A percentile compares a stretch with the other conserved stretches of the same genome.
Conservation (phyloP, 2,888 invertebrate genomes). For the Glaucopsyche alexis region DNA sequence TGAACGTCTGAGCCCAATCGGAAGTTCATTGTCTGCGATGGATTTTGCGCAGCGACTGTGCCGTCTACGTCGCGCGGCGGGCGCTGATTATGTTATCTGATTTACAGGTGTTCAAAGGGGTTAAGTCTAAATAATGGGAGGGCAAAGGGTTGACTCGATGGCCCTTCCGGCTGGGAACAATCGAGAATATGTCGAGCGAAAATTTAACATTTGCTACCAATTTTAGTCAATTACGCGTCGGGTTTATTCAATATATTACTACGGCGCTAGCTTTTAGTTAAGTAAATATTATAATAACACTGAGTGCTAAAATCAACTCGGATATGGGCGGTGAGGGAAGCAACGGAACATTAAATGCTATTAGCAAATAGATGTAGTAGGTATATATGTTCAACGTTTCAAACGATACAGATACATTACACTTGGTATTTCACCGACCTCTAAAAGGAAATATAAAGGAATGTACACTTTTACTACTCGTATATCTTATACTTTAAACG, state of each 20-base stretch:
- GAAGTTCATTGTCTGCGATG: constrained; percentile 32
- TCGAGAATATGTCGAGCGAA: constrained; percentile 30
- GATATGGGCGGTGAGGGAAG: neutral
- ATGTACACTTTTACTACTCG: neutral
- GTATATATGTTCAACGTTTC: neutral
- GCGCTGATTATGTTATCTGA: constrained; percentile 31
- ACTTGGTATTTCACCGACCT: neutral
- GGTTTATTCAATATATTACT: constrained; percentile 6
- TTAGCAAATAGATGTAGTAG: neutral
- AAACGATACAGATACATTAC: neutral
- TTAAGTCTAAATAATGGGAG: constrained; percentile 28
- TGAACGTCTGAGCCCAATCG: constrained; percentile 32
- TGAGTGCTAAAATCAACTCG: neutral
- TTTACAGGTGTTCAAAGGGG: constrained; percentile 32
- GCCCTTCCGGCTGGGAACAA: constrained; percentile 31
- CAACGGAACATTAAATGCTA: neutral
- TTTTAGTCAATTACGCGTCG: constrained; percentile 24
- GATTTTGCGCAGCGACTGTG: constrained; percentile 28
- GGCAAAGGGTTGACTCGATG: constrained; percentile 22
- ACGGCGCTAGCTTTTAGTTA: neutral
- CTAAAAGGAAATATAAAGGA: neutral
- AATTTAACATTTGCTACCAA: constrained; percentile 30
- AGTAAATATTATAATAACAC: constrained; percentile 22
- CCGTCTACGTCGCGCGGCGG: constrained; percentile 19
- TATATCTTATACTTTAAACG: too few species aligned